A percentile compares a stretch with the other conserved stretches of the same genome.
Conservation (phyloP, 2,888 invertebrate genomes). For the Heteromyza rotundicornis region DNA sequence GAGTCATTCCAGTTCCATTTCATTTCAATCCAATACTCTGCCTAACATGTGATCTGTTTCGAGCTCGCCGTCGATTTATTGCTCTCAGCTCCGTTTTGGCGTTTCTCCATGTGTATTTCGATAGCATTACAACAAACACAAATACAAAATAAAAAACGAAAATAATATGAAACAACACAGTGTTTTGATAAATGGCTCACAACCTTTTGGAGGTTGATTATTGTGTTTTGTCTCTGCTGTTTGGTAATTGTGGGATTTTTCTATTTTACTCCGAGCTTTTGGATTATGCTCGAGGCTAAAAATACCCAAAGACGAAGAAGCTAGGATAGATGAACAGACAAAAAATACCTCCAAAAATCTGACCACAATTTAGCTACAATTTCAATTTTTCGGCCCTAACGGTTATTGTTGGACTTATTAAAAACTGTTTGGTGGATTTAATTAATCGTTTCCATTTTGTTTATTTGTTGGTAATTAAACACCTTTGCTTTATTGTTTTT, state of each 20-base stretch:
- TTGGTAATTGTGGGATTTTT: slow-evolving; percentile 5
- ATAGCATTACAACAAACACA: too few relatives aligned
- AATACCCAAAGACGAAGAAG: too few relatives aligned
- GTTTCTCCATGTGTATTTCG: too few relatives aligned
- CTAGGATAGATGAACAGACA: too few relatives aligned
- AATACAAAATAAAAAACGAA: slow-evolving; percentile 14
- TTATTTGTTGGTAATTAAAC: slow-evolving; percentile 57
- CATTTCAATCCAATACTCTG: slow-evolving; percentile 2
- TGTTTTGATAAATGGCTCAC: slow-evolving; percentile 53
- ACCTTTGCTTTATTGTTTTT: slow-evolving; percentile 40
- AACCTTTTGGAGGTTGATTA: slow-evolving; percentile 57
- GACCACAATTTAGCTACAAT: slow-evolving; percentile 49
- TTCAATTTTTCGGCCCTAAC: slow-evolving; percentile 31
- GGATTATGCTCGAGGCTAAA: too few relatives aligned
- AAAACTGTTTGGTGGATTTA: slow-evolving; percentile 54
- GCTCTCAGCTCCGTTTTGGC: slow-evolving; percentile 4
- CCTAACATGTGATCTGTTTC: slow-evolving; percentile 6
- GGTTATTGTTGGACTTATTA: slow-evolving; percentile 30
- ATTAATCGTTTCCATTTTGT: slow-evolving; percentile 54
- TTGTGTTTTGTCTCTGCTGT: slow-evolving; percentile 49
- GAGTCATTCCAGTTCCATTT: not conserved
- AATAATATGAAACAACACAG: too few relatives aligned
- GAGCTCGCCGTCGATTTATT: not conserved
- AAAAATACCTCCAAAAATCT: too few relatives aligned
- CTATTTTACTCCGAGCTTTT: not conserved